Evolutionary conservation across 35 echinoderm and acorn worm species (phyloP).

Genomic region (Ophiothrix spiculata): DNA sequence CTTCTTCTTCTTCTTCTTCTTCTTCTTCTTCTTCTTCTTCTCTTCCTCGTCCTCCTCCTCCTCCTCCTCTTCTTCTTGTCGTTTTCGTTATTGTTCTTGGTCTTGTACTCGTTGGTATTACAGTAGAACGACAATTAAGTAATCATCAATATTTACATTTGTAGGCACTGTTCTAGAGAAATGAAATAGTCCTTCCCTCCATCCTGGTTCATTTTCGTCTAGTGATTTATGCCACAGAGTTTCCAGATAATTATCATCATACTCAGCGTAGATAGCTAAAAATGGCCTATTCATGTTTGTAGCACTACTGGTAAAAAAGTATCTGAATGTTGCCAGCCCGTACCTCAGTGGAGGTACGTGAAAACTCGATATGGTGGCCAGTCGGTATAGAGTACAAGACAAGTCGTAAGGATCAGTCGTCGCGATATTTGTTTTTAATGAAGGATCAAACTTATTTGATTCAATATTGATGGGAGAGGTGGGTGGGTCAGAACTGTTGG

Average conservation of each 20-base stretch:
- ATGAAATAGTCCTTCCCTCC: neutral
- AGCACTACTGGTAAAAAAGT: neutral
- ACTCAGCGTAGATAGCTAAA: neutral
- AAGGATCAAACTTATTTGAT: too few species aligned
- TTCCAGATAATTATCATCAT: too few species aligned
- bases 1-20: too few species aligned
- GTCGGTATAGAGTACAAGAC: neutral
- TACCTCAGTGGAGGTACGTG: neutral
- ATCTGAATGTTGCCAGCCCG: neutral
- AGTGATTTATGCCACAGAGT: too few species aligned
- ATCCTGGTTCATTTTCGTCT: neutral
- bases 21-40: neutral
- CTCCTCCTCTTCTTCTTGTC: conserved; percentile 7
- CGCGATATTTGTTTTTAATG: neutral
- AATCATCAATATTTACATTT: neutral
- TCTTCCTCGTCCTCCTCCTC: neutral
- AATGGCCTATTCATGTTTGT: neutral
- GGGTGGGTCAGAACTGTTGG: too few species aligned
- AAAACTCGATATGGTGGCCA: neutral
- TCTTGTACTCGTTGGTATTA: too few species aligned
- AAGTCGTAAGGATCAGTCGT: neutral
- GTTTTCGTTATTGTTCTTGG: neutral
- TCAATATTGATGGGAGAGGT: too few species aligned
- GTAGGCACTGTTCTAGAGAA: neutral
- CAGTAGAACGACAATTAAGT: neutral